These are phyloP conservation scores for Meandrusa payeni DNA, from an alignment of 2,888 invertebrate genomes.

Conservation along the genomic window DNA sequence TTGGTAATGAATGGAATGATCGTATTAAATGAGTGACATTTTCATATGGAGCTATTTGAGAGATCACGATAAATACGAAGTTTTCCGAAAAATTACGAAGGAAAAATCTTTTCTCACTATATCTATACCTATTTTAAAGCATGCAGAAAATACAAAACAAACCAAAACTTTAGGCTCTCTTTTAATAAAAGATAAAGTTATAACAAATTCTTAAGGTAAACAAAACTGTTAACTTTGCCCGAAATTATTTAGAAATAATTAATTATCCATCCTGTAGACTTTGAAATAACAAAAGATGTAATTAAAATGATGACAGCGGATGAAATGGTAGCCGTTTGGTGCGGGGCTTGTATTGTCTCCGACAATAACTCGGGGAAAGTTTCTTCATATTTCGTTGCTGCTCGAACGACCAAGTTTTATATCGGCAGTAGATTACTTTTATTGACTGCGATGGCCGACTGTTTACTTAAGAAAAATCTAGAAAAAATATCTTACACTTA, in stretches of 20 bases:
- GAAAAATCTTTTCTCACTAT: too few species aligned
- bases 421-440: slow-evolving; percentile 2
- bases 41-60: too few species aligned
- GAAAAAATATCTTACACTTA: too few species aligned
- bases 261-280: slow-evolving; percentile 4
- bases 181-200: not conserved
- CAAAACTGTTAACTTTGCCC: not conserved
- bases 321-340: slow-evolving; percentile 9
- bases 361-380: slow-evolving; percentile 35
- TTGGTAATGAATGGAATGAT: too few species aligned
- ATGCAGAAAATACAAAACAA: too few species aligned
- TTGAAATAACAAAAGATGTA: slow-evolving; percentile 17
- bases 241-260: slow-evolving; percentile 1
- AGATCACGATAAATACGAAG: too few species aligned
- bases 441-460: slow-evolving; percentile 8
- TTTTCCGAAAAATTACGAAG: too few species aligned
- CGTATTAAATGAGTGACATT: too few species aligned
- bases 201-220: not conserved
- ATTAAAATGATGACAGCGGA: slow-evolving; percentile 15
- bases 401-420: slow-evolving; percentile 25
- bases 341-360: slow-evolving; percentile 25
- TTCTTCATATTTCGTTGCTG: slow-evolving; percentile 37
- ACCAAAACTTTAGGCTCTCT: too few species aligned
- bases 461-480: too few species aligned
- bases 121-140: too few species aligned